Conservation (phyloP, 2,888 invertebrate genomes). For the Trissoscelio sp. region DNA sequence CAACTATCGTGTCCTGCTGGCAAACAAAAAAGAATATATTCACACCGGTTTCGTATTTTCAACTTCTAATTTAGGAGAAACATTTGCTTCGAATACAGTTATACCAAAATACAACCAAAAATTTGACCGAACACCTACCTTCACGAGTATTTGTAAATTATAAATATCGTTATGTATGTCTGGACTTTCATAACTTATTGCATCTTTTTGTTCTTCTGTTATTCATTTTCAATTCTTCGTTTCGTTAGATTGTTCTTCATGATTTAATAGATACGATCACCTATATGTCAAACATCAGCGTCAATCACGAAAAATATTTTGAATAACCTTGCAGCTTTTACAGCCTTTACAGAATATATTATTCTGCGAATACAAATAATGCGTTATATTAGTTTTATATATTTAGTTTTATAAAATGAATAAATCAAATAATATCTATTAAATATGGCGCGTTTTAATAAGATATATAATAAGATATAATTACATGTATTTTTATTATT, state of each 20-base stretch:
- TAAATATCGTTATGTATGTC: not conserved
- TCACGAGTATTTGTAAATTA: not conserved
- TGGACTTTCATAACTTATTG: not conserved
- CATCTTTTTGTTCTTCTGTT: not conserved
- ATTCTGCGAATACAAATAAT: no score
- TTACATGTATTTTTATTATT: no score
- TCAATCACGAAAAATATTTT: constrained; percentile 15
- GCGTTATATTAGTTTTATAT: no score
- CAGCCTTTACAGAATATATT: no score
- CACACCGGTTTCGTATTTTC: constrained; percentile 39
- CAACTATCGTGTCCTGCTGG: constrained; percentile 55
- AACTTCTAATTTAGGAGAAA: not conserved
- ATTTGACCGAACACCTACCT: not conserved
- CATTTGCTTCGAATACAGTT: not conserved
- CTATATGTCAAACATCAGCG: constrained; percentile 10
- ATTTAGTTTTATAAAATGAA: no score
- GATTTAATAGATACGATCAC: constrained; percentile 38
- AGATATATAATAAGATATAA: no score
- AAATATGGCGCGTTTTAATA: no score
- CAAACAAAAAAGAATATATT: constrained; percentile 48
- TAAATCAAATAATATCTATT: no score
- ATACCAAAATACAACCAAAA: not conserved
- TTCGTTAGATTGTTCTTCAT: constrained; percentile 35
- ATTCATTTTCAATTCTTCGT: constrained; percentile 17
- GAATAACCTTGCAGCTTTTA: no score